phyloP scores from a whole-genome alignment of 92 coral and sea anemone genomes.

The Epizoanthus illoricatus region DNA sequence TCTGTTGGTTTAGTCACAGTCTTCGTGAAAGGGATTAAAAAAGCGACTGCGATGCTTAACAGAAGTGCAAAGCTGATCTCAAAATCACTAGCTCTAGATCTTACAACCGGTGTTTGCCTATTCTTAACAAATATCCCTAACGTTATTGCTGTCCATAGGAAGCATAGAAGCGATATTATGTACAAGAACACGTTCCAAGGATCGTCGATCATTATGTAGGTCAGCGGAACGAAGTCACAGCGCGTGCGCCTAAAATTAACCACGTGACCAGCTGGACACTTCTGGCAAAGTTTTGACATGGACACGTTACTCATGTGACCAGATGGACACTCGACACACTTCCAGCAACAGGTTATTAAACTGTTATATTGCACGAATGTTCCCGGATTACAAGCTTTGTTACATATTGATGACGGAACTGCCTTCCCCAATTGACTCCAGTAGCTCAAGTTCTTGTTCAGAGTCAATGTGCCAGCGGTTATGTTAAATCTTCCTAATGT shows the following conservation, averaged over 20 bases:
- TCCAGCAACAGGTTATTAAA: slow-evolving; percentile 73
- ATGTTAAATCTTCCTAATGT: not conserved
- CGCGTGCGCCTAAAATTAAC: slow-evolving; percentile 54
- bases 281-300: slow-evolving; percentile 55
- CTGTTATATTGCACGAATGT: slow-evolving; percentile 42
- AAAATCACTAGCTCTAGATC: slow-evolving; percentile 75
- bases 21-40: slow-evolving; percentile 67
- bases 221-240: slow-evolving; percentile 62
- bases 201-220: slow-evolving; percentile 55
- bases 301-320: slow-evolving; percentile 58
- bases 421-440: slow-evolving; percentile 18
- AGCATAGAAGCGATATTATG: slow-evolving; percentile 46
- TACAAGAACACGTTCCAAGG: slow-evolving; percentile 65
- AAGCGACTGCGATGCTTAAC: slow-evolving; percentile 59
- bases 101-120: slow-evolving; percentile 74
- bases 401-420: slow-evolving; percentile 47
- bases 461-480: not conserved
- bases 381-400: slow-evolving; percentile 69
- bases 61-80: slow-evolving; percentile 73
- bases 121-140: slow-evolving; percentile 56
- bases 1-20: slow-evolving; percentile 62
- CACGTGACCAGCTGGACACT: slow-evolving; percentile 50
- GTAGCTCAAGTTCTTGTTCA: slow-evolving; percentile 22
- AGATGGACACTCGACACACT: slow-evolving; percentile 58
- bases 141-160: slow-evolving; percentile 46